Evolutionary conservation across 1,140 invertebrate genomes (phyloP).

Genomic region (Megalopta genalis): DNA sequence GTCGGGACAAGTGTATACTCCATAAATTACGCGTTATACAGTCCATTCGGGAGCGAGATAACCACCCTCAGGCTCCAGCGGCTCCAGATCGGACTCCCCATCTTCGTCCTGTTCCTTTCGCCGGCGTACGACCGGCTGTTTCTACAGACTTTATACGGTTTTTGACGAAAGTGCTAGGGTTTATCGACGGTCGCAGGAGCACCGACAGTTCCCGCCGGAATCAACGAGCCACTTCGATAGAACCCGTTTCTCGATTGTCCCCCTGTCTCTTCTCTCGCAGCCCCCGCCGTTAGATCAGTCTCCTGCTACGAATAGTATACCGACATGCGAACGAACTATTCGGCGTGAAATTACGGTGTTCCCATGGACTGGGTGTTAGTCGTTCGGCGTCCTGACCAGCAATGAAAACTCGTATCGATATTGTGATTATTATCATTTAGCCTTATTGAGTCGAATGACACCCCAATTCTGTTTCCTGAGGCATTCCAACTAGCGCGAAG

Average conservation of each 20-base stretch:
- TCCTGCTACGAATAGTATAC: conserved; percentile 16
- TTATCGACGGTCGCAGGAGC: conserved; percentile 58
- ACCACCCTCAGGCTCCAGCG: conserved; percentile 33
- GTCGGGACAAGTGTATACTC: conserved; percentile 31
- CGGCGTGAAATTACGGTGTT: conserved; percentile 22
- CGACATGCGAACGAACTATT: conserved; percentile 15
- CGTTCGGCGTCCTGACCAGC: too few species aligned
- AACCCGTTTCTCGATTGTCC: neutral
- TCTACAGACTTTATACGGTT: conserved; percentile 68
- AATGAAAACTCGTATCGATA: neutral
- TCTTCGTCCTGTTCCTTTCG: conserved; percentile 42
- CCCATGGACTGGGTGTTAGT: neutral
- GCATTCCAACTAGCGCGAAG: too few species aligned
- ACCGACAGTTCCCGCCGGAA: conserved; percentile 1
- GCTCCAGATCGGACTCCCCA: neutral
- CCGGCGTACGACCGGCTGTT: conserved; percentile 44
- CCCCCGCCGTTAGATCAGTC: neutral
- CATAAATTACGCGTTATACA: conserved; percentile 72
- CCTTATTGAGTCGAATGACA: too few species aligned
- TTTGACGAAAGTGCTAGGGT: conserved; percentile 69
- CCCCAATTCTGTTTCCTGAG: too few species aligned
- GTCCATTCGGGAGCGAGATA: conserved; percentile 63
- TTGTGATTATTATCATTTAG: too few species aligned
- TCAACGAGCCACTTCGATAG: conserved; percentile 19
- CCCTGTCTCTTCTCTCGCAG: neutral